phyloP scores from a whole-genome alignment of 2,888 invertebrate genomes.

The Dioctria rufipes region DNA sequence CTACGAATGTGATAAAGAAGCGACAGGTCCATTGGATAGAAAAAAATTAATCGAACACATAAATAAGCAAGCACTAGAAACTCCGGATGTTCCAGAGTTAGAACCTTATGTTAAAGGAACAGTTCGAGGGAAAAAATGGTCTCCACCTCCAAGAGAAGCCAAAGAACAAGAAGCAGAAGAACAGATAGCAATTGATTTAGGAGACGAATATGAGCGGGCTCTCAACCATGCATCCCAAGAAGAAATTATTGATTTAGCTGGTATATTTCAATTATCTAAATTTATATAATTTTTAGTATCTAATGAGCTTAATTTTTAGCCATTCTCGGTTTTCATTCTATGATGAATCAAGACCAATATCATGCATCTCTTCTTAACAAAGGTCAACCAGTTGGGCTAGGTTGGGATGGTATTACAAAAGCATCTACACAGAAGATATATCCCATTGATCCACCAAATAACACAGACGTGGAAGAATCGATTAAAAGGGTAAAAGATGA shows the following conservation, averaged over 20 bases:
- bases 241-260: conserved; percentile 98
- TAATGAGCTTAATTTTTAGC: conserved; percentile 74
- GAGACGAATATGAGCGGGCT: conserved; percentile 95
- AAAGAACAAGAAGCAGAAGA: conserved; percentile 88
- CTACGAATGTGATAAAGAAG: conserved; percentile 95
- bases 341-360: conserved; percentile 99
- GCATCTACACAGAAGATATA: conserved; percentile 91
- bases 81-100: conserved; percentile 96
- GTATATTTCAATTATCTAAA: conserved; percentile 70
- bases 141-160: conserved; percentile 81
- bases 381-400: conserved; percentile 90
- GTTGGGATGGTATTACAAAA: conserved; percentile 96
- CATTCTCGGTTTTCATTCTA: conserved; percentile 98
- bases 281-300: conserved; percentile 26
- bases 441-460: conserved; percentile 97
- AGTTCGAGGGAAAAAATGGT: conserved; percentile 93
- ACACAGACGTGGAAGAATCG: conserved; percentile 94
- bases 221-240: conserved; percentile 90
- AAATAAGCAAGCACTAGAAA: conserved; percentile 98
- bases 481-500: conserved; percentile 92
- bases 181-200: conserved; percentile 93
- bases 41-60: conserved; percentile 96
- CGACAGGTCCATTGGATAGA: conserved; percentile 96
- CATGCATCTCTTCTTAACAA: conserved; percentile 96
- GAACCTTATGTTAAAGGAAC: conserved; percentile 94